Conservation (phyloP, 1,140 invertebrate species). For the Arion vulgaris region DNA sequence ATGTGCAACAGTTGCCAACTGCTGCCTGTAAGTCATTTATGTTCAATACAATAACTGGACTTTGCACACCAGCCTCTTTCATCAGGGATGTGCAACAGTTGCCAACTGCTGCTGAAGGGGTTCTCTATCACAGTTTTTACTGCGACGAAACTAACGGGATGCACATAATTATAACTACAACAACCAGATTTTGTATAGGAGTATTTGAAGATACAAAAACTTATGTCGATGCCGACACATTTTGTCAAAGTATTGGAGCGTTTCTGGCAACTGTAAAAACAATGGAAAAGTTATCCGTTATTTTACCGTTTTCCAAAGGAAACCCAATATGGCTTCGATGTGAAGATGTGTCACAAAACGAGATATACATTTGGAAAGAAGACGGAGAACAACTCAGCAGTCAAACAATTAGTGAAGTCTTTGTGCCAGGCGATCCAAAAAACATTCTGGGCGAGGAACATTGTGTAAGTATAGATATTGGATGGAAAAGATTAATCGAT, state of each 20-base stretch:
- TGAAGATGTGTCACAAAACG: neutral
- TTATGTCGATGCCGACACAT: neutral
- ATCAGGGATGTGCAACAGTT: too few relatives aligned
- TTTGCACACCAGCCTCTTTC: neutral
- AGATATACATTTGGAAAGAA: neutral
- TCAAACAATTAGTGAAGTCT: neutral
- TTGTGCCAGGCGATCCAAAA: neutral
- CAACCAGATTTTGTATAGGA: neutral
- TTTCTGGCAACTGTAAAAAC: neutral
- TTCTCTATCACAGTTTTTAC: neutral
- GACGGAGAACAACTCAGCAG: neutral
- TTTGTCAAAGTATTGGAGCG: neutral
- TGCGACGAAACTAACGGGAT: neutral
- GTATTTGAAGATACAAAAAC: neutral
- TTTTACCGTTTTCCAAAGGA: neutral
- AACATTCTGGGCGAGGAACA: too few relatives aligned
- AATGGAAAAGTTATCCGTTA: neutral
- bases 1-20: too few relatives aligned
- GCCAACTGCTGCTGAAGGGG: neutral
- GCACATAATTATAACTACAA: neutral
- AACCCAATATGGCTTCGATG: neutral
- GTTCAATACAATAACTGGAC: neutral
- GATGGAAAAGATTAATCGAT: too few relatives aligned
- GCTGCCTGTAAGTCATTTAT: too few relatives aligned
- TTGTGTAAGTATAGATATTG: too few relatives aligned